These are phyloP conservation scores for Penaeus japonicus DNA, from an alignment of 1,140 invertebrate species.

Conservation along the genomic window DNA sequence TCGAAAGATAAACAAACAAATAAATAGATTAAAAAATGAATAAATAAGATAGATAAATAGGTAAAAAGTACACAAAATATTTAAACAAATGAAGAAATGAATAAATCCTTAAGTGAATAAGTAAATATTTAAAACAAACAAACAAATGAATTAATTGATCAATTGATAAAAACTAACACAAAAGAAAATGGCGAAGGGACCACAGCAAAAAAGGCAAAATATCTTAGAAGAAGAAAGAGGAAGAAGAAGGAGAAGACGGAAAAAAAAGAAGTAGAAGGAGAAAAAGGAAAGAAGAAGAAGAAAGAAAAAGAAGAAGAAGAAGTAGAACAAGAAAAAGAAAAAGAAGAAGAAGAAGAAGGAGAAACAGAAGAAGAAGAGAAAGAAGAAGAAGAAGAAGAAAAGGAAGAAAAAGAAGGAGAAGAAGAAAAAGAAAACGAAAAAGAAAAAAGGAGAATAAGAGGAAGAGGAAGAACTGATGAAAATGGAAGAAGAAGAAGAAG, in stretches of 20 bases:
- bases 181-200: background rate
- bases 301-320: background rate
- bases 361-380: background rate
- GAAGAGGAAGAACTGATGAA: background rate
- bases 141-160: too few relatives aligned
- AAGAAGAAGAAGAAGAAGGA: background rate
- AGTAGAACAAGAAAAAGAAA: background rate
- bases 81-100: too few relatives aligned
- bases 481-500: background rate
- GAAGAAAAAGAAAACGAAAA: background rate
- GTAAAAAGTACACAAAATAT: too few relatives aligned
- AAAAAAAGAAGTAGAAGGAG: background rate
- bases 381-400: background rate
- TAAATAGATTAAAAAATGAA: background rate
- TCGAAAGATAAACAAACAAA: too few relatives aligned
- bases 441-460: background rate
- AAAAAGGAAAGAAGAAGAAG: background rate
- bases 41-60: background rate
- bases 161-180: background rate
- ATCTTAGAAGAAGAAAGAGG: background rate
- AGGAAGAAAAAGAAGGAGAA: too few relatives aligned
- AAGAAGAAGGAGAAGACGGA: background rate
- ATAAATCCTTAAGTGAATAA: too few relatives aligned
- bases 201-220: background rate
- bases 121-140: too few relatives aligned